phyloP scores from a whole-genome alignment of 2,797 vertebrate species.

The Taeniopygia guttata region DNA sequence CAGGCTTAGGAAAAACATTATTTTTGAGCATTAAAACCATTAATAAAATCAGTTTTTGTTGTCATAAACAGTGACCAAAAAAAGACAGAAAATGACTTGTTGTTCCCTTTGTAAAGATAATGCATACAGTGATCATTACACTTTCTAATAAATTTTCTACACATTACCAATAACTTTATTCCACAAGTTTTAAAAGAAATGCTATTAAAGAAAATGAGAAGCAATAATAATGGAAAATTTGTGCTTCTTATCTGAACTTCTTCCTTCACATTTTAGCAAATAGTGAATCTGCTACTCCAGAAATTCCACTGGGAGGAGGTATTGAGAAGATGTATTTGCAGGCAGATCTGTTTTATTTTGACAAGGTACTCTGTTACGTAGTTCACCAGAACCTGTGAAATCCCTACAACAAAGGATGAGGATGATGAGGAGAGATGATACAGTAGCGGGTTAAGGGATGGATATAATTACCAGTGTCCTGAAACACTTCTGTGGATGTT shows the following conservation, averaged over 20 bases:
- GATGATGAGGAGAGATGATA: neutral
- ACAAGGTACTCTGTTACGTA: neutral
- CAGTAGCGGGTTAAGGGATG: neutral
- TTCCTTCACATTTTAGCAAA: neutral
- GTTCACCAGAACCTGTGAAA: neutral
- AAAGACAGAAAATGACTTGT: neutral
- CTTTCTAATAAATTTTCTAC: neutral
- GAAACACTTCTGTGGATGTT: neutral
- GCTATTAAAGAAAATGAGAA: neutral
- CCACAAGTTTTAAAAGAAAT: neutral
- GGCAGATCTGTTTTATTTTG: neutral
- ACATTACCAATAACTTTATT: neutral
- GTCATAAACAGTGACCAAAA: neutral
- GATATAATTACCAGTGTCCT: neutral
- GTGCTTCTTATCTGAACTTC: neutral
- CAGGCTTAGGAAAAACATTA: neutral
- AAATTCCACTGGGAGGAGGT: neutral
- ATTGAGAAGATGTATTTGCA: neutral
- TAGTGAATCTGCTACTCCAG: neutral
- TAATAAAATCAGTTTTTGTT: neutral
- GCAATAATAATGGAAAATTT: neutral
- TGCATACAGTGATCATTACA: neutral
- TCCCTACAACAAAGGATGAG: neutral
- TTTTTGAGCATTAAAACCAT: neutral
- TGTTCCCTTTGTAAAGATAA: neutral